A percentile compares a stretch with the other conserved stretches of the same genome.
These are phyloP conservation scores for Siniperca undulata DNA, from an alignment of 2,797 vertebrate genomes.

Conservation along the genomic window DNA sequence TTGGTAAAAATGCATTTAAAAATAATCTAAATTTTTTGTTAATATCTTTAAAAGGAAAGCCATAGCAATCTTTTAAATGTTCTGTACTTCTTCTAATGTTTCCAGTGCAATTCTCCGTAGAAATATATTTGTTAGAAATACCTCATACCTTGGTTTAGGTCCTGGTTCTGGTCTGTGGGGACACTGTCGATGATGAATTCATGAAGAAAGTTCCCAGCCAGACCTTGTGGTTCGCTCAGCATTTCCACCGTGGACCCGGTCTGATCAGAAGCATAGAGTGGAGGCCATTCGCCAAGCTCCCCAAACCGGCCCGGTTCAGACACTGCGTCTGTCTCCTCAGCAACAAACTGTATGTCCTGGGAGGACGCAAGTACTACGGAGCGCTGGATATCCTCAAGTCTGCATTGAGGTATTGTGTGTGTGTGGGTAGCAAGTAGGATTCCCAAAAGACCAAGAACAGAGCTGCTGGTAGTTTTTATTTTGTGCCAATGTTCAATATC, in stretches of 20 bases:
- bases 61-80: background rate
- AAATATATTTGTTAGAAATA: background rate
- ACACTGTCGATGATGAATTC: slow-evolving; percentile 81
- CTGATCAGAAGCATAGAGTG: slow-evolving; percentile 81
- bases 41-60: background rate
- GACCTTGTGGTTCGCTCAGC: slow-evolving; percentile 85
- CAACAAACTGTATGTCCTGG: slow-evolving; percentile 85
- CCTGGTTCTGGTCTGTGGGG: slow-evolving; percentile 85
- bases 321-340: slow-evolving; percentile 82
- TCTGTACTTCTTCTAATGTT: background rate
- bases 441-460: background rate
- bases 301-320: slow-evolving; percentile 79
- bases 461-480: background rate
- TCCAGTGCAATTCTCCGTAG: background rate
- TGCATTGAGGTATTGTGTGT: slow-evolving; percentile 20
- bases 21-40: background rate
- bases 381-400: slow-evolving; percentile 65
- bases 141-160: slow-evolving; percentile 5
- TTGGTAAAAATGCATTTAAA: background rate
- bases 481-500: background rate
- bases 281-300: slow-evolving; percentile 77
- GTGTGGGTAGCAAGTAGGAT: background rate
- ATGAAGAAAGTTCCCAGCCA: slow-evolving; percentile 79
- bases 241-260: slow-evolving; percentile 80
- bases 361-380: slow-evolving; percentile 87